Evolutionary conservation across 2,113 vertebrate species (phyloP).

Genomic region (Nothoprocta pentlandii): DNA sequence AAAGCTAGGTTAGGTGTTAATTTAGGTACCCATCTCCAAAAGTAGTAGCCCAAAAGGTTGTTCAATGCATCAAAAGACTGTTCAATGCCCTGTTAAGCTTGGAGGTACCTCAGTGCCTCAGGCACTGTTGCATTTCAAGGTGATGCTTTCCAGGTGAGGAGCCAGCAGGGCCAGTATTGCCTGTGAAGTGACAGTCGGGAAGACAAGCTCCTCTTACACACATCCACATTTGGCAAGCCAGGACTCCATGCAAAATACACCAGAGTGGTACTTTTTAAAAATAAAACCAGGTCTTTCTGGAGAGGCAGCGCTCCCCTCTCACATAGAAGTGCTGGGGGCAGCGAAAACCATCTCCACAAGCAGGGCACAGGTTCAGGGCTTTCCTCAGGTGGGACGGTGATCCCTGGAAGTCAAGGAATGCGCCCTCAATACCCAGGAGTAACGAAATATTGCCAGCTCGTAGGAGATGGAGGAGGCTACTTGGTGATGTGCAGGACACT

Average conservation of each 20-base stretch:
- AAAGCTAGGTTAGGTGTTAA: no score
- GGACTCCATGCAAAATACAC: rapidly evolving
- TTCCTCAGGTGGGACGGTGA: rapidly evolving
- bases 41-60: neutral
- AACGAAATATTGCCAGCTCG: neutral
- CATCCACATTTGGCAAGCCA: no score
- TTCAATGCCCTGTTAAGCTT: neutral
- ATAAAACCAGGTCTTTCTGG: neutral
- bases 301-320: neutral
- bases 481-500: neutral
- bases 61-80: neutral
- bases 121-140: neutral
- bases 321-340: neutral
- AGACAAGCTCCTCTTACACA: no score
- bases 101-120: no score
- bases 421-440: neutral
- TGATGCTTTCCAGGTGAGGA: no score
- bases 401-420: rapidly evolving
- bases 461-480: neutral
- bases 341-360: neutral
- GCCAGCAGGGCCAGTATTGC: no score
- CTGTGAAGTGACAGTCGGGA: no score
- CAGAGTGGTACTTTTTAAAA: neutral
- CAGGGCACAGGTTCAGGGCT: neutral
- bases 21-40: no score